A percentile compares a stretch with the other conserved stretches of the same genome.
These are phyloP conservation scores for Apamea epomidion DNA, from an alignment of 2,888 invertebrate species.

Conservation along the genomic window DNA sequence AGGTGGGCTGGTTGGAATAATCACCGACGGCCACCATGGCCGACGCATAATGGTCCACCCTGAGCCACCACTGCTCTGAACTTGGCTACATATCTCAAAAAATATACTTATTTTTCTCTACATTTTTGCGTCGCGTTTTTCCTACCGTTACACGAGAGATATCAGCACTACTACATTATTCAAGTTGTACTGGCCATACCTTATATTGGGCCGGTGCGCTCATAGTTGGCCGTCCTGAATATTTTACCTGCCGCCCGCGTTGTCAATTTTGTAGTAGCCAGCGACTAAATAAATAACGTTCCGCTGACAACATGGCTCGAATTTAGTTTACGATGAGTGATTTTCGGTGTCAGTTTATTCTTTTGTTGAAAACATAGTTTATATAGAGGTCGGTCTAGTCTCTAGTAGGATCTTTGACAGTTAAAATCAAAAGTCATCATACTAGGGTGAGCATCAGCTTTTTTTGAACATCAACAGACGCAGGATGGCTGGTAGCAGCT, in stretches of 20 bases:
- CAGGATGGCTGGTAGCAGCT: no score
- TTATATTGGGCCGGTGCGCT: conserved; percentile 55
- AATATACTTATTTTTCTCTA: background rate
- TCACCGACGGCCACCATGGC: no score
- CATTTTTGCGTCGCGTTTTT: conserved; percentile 4
- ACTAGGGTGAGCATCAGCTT: no score
- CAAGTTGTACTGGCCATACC: conserved; percentile 58
- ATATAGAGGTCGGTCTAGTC: background rate
- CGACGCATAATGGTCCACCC: no score
- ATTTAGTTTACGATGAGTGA: conserved; percentile 33
- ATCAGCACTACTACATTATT: conserved; percentile 66
- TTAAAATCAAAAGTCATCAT: no score
- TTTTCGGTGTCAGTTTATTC: background rate
- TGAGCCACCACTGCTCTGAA: background rate
- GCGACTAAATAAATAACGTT: conserved; percentile 45
- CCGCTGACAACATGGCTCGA: conserved; percentile 38
- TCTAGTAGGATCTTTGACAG: no score
- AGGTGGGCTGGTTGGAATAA: no score
- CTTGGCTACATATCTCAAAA: no score
- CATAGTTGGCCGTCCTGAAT: conserved; percentile 62
- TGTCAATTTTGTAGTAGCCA: conserved; percentile 46
- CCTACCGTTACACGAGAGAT: conserved; percentile 45
- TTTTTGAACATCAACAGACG: no score
- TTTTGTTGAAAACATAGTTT: background rate
- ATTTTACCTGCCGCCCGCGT: conserved; percentile 60